Conservation (phyloP, 2,888 invertebrate genomes). For the Notodonta ziczac region DNA sequence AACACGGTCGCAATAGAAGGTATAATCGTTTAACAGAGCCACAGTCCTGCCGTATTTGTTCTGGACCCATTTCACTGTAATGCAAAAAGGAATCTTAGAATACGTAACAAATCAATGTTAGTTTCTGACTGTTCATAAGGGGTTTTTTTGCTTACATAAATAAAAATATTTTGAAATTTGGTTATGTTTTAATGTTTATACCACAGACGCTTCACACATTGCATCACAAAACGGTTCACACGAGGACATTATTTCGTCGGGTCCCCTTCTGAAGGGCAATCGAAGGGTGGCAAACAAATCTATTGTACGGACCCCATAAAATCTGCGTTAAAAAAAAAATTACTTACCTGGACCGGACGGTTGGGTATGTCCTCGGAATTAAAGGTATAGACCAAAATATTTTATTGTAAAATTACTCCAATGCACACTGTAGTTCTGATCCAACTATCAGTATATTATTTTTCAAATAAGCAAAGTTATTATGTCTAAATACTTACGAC, state of each 20-base stretch:
- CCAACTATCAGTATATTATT: too few relatives aligned
- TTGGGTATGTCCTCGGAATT: neutral
- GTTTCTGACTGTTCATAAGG: too few relatives aligned
- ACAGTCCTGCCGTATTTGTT: conserved; percentile 26
- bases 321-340: neutral
- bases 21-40: conserved; percentile 33
- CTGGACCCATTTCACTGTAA: conserved; percentile 18
- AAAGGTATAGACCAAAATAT: too few relatives aligned
- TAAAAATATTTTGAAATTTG: too few relatives aligned
- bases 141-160: too few relatives aligned
- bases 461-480: neutral
- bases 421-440: too few relatives aligned
- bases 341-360: neutral
- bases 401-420: neutral
- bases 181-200: too few relatives aligned
- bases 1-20: conserved; percentile 5
- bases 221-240: neutral
- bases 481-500: neutral
- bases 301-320: neutral
- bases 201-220: neutral
- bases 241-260: neutral
- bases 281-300: neutral
- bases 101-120: too few relatives aligned
- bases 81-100: neutral
- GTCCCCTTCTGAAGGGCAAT: neutral